Evolutionary conservation across 1,140 invertebrate species (phyloP).

Genomic region (Pomacea maculata): DNA sequence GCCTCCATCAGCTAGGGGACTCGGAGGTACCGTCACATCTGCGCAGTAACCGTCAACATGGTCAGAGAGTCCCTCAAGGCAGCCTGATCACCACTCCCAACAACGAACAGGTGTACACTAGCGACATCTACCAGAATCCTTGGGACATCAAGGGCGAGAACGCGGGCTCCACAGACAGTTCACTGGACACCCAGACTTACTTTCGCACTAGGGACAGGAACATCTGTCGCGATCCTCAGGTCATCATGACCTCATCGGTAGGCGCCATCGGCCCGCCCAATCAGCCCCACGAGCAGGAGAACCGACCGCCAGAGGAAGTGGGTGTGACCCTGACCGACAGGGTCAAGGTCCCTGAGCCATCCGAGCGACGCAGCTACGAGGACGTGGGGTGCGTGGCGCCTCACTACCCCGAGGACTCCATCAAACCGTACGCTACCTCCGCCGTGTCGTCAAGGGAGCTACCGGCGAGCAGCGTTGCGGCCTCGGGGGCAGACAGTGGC

Average conservation of each 20-base stretch:
- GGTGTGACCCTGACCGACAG: no score
- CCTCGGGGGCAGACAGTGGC: background rate
- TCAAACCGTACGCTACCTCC: background rate
- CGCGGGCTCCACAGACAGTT: slow-evolving; percentile 49
- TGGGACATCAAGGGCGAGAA: slow-evolving; percentile 24
- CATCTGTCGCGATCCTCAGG: slow-evolving; percentile 12
- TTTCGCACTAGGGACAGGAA: slow-evolving; percentile 38
- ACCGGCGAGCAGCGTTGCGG: no score
- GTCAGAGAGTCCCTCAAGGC: no score
- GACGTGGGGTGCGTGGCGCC: no score
- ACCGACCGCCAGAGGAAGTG: no score
- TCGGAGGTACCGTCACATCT: background rate
- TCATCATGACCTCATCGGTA: background rate
- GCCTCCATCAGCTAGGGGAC: background rate
- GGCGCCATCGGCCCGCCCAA: no score
- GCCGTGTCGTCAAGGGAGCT: background rate
- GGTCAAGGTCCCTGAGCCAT: no score
- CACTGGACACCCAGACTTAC: slow-evolving; percentile 42
- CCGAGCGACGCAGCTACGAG: no score
- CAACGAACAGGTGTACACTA: no score
- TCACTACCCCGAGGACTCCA: background rate
- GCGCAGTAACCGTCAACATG: background rate
- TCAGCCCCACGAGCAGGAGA: no score
- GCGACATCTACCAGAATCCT: slow-evolving; percentile 1
- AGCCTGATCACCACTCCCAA: no score